Base-by-base conservation (phyloP, 2,797 vertebrate species). In the Tolypeutes matacus region DNA sequence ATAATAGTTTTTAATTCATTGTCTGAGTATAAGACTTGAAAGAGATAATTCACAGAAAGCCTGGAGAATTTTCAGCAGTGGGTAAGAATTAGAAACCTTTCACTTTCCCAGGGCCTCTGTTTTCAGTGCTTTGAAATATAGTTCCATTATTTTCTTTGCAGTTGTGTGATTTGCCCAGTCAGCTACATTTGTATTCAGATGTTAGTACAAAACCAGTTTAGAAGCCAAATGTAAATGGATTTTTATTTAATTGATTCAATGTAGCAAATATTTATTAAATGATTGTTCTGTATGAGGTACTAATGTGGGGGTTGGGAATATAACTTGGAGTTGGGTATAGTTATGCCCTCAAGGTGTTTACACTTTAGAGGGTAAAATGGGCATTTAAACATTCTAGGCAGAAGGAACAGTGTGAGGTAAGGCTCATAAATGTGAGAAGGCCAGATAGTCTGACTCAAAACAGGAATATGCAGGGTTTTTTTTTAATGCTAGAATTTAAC, bases 91-190 rank as follows among this genome's bases (percentile, higher is more conserved):
- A 92, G 39, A 82, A 92, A 76, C n/a, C 29, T 83, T 91, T 78
- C 13, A 27, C 85, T 91, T 91, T n/a, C 60, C 46, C 21, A 60
- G 42, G 0, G 53, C 80, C n/a, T 95, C 86, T 83, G 80, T 14
- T 64, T 93, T 87, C 58, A 49, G 0, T 81, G 75, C 58, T 72
- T 93, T 67, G 58, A 31, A 51, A 29, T 58, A 21, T 73, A 46
- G 29, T 91, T 91, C 46, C 51, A 27, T 93, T 95, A 95, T 85
- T 93, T 89, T 96, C 86, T 95, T 90, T 96, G 80, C 36, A 78
- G 1, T 86, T 87, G n/a, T 88, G 42, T 96, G 80, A 92, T 81
- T 93, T 95, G 73, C 72, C 46, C 81, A 92, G 36, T 95, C 84
- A 95, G 0, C 27, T 92, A 60, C 60, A 83, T 96, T 84, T n/a